Evolutionary conservation across 2,888 invertebrate species (phyloP).

Genomic region (Lasioglossum leucozonium): DNA sequence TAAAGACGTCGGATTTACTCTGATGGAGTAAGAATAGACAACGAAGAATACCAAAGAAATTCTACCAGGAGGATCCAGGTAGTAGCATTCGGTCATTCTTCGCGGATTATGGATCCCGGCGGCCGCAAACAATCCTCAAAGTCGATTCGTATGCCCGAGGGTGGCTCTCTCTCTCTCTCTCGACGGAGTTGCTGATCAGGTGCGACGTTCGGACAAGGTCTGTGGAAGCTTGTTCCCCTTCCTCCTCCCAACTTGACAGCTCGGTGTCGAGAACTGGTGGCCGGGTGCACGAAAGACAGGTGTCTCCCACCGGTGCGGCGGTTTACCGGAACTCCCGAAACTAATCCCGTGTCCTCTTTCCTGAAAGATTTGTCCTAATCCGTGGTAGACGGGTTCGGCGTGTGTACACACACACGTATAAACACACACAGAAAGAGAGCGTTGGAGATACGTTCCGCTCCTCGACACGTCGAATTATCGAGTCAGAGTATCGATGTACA

Average conservation of each 20-base stretch:
- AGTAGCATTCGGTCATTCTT: neutral
- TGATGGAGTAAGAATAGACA: too few species aligned
- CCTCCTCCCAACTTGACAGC: neutral
- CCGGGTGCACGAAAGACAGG: slow-evolving; percentile 1
- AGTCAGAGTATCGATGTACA: slow-evolving; percentile 43
- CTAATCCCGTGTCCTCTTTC: slow-evolving; percentile 30
- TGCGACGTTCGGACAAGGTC: neutral
- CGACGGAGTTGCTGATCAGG: slow-evolving; percentile 8
- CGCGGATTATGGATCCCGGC: neutral
- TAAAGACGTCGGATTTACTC: too few species aligned
- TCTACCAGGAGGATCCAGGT: neutral
- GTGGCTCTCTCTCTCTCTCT: too few species aligned
- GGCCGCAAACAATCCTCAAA: neutral
- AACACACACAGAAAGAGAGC: slow-evolving; percentile 15
- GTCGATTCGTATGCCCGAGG: neutral
- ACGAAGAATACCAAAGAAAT: too few species aligned
- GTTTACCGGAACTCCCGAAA: slow-evolving; percentile 11
- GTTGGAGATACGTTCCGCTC: neutral
- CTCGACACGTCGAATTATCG: slow-evolving; percentile 52
- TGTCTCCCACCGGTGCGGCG: neutral
- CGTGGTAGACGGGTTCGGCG: slow-evolving; percentile 4
- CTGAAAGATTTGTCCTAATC: slow-evolving; percentile 13
- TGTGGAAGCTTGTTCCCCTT: neutral
- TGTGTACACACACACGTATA: neutral
- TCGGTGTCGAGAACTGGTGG: neutral